phyloP scores from a whole-genome alignment of 2,797 vertebrate species.

The Simalia tracyae region DNA sequence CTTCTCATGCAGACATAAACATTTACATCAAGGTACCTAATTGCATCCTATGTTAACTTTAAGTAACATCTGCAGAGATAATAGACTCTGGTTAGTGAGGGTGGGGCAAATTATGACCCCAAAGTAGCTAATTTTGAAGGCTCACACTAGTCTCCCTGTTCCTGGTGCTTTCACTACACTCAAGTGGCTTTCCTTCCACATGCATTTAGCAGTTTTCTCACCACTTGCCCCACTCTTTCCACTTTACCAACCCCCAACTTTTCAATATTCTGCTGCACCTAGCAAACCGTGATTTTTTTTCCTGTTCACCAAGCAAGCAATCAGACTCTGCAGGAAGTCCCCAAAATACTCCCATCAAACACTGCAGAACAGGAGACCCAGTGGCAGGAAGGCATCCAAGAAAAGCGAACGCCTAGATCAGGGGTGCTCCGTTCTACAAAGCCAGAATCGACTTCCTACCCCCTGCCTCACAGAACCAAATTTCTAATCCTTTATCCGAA shows the following conservation, averaged over 20 bases:
- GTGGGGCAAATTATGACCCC: no score
- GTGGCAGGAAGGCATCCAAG: neutral
- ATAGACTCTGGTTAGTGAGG: no score
- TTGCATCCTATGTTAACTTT: no score
- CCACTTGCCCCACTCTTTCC: conserved; percentile 22
- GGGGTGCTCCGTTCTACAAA: conserved; percentile 23
- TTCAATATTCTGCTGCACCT: conserved; percentile 37
- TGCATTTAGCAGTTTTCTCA: conserved; percentile 43
- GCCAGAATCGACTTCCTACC: conserved; percentile 30
- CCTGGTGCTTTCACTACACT: neutral
- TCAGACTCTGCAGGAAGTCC: conserved; percentile 21
- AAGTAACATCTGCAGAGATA: no score
- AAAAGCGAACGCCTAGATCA: conserved; percentile 28
- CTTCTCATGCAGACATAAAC: no score
- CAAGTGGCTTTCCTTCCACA: conserved; percentile 6
- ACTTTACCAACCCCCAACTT: conserved; percentile 8
- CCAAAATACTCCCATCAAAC: conserved; percentile 16
- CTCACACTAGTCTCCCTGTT: neutral
- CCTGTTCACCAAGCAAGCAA: conserved; percentile 6
- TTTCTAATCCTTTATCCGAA: conserved; percentile 27
- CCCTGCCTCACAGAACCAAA: conserved; percentile 24
- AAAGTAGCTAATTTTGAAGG: no score
- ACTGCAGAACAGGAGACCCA: neutral
- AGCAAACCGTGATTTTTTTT: conserved; percentile 24
- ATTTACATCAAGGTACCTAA: no score